phyloP scores from a whole-genome alignment of 1,140 invertebrate species.

The Gonioctena quinquepunctata region DNA sequence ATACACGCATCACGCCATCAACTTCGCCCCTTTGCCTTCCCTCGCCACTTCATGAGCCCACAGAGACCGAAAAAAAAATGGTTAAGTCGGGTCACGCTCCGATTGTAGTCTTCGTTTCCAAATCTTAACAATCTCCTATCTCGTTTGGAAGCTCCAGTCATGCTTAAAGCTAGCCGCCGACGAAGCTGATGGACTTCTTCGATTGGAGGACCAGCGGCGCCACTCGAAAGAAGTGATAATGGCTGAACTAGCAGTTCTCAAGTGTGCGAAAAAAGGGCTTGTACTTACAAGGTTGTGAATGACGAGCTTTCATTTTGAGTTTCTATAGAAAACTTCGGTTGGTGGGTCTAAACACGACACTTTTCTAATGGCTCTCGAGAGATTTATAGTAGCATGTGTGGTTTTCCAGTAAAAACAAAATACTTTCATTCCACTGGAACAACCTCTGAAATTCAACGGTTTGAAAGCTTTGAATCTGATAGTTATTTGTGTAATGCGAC shows the following conservation, averaged over 20 bases:
- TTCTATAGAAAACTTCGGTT: no score
- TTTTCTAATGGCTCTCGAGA: no score
- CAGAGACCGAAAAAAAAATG: conserved; percentile 12
- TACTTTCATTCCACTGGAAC: no score
- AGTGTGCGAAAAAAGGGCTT: no score
- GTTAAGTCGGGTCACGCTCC: conserved; percentile 34
- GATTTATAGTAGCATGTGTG: no score
- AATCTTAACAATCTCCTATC: conserved; percentile 39
- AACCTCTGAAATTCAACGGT: no score
- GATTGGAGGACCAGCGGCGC: neutral
- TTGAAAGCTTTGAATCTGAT: no score
- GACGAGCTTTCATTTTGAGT: no score
- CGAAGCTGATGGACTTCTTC: neutral
- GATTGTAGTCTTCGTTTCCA: conserved; percentile 42
- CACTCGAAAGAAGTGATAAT: neutral
- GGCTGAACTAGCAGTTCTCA: neutral
- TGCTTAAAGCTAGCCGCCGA: conserved; percentile 19
- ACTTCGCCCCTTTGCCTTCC: neutral
- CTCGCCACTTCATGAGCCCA: conserved; percentile 8
- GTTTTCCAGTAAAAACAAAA: no score
- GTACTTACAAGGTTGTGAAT: no score
- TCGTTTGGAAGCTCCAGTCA: conserved; percentile 35
- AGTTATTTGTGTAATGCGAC: no score
- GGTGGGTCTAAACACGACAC: no score
- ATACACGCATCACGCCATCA: neutral